Conservation (phyloP, 2,113 vertebrate genomes). For the Lophura nycthemera region DNA sequence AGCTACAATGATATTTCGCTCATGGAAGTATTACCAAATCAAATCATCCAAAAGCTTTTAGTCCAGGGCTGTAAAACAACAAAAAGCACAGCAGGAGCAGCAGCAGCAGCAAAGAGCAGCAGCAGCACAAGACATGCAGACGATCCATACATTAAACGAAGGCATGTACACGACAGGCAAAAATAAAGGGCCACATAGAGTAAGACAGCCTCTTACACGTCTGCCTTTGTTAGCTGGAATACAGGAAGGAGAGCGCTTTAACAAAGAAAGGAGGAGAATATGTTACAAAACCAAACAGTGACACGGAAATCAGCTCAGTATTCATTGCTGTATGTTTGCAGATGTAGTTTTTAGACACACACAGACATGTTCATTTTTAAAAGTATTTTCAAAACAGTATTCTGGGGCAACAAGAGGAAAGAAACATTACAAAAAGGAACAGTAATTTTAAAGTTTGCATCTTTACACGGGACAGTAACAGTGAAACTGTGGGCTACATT, state of each 20-base stretch:
- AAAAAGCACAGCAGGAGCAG: constrained; percentile 59
- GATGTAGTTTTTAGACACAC: constrained; percentile 22
- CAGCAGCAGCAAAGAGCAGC: constrained; percentile 39
- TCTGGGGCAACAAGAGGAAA: neutral
- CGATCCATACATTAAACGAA: constrained; percentile 68
- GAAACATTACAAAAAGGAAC: neutral
- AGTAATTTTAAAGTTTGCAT: neutral
- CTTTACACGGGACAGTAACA: neutral
- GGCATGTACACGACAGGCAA: constrained; percentile 78
- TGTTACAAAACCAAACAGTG: constrained; percentile 75
- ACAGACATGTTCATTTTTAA: constrained; percentile 1
- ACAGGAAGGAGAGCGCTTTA: constrained; percentile 94
- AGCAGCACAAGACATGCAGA: constrained; percentile 76
- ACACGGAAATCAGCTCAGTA: neutral
- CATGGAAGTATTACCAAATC: constrained; percentile 11
- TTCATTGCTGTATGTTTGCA: neutral
- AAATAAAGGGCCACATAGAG: constrained; percentile 71
- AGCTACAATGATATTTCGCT: constrained; percentile 13
- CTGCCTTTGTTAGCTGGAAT: constrained; percentile 96
- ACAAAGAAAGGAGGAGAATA: constrained; percentile 85
- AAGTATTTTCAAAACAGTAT: neutral
- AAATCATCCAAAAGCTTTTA: constrained; percentile 70
- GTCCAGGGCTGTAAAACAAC: constrained; percentile 62
- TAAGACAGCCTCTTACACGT: constrained; percentile 93
- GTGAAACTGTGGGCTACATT: neutral